Percentiles rank a stretch among this genome's conserved stretches.
phyloP scores from a whole-genome alignment of 2,113 vertebrate species.

The human region GRCh38 chr16:4401001-4401500 shows the following conservation, averaged over 20 bases:
- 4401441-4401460: background rate
- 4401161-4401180: background rate
- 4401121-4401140: background rate
- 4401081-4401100: rapidly evolving
- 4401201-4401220: background rate
- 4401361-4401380: background rate
- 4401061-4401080: background rate
- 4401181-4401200: background rate
- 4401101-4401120: background rate
- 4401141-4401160: background rate
- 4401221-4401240: background rate
- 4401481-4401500: background rate
- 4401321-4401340: background rate
- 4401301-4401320: background rate
- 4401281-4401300: rapidly evolving
- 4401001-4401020: background rate
- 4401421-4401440: background rate
- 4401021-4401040: background rate
- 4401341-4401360: background rate
- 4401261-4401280: background rate
- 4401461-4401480: background rate
- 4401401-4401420: background rate
- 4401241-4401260: background rate
- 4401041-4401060: background rate
- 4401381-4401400: background rate